Evolutionary conservation across 64 coral and sea anemone genomes (phyloP).

Genomic region (Pocillopora verrucosa): DNA sequence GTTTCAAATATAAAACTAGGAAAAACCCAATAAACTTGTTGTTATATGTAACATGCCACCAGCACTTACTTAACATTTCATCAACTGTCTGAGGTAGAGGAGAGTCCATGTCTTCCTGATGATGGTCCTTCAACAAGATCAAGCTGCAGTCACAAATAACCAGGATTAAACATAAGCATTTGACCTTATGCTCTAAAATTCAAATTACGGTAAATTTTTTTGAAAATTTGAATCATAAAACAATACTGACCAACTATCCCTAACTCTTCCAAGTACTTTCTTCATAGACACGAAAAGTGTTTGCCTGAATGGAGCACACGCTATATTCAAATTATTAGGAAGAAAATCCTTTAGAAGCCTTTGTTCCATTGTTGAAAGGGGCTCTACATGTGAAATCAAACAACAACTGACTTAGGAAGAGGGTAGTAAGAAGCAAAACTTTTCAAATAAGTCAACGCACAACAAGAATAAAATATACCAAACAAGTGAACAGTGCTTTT

Average conservation of each 20-base stretch:
- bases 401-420: not conserved
- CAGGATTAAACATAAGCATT: too few relatives aligned
- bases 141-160: slow-evolving; percentile 8
- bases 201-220: not conserved
- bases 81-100: not conserved
- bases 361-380: not conserved
- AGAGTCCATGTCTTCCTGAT: not conserved
- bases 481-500: too few relatives aligned
- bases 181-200: not conserved
- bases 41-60: not conserved
- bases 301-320: slow-evolving; percentile 37
- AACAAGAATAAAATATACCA: too few relatives aligned
- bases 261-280: slow-evolving; percentile 14
- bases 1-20: too few relatives aligned
- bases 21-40: not conserved
- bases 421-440: too few relatives aligned
- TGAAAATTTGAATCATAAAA: too few relatives aligned
- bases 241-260: not conserved
- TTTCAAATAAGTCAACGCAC: too few relatives aligned
- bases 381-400: not conserved
- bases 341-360: not conserved
- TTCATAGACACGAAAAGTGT: slow-evolving; percentile 20
- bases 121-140: not conserved
- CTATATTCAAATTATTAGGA: not conserved
- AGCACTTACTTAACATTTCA: not conserved